These are phyloP conservation scores for Leptopilina clavipes DNA, from an alignment of 1,140 invertebrate species.

Conservation along the genomic window DNA sequence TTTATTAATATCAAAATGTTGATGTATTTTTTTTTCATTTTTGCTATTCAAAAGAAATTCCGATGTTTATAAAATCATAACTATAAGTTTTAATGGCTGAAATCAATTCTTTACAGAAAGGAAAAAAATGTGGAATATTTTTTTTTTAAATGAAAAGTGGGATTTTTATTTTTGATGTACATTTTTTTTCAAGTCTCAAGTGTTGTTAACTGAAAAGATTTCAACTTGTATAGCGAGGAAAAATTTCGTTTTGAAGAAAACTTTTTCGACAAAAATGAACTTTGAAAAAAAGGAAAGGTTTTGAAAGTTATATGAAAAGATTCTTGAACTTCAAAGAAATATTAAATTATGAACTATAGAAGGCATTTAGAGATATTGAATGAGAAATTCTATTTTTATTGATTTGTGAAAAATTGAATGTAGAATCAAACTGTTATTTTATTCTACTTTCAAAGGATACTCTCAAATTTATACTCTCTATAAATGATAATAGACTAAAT, in stretches of 20 bases:
- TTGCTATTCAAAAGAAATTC: too few relatives aligned
- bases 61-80: too few relatives aligned
- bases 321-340: slow-evolving; percentile 2
- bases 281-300: neutral
- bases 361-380: neutral
- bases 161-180: too few relatives aligned
- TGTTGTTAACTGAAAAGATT: neutral
- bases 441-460: neutral
- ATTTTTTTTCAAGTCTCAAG: neutral
- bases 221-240: neutral
- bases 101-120: neutral
- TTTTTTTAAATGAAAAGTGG: too few relatives aligned
- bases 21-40: too few relatives aligned
- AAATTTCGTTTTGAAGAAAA: neutral
- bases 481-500: neutral
- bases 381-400: neutral
- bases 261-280: neutral
- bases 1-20: too few relatives aligned
- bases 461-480: neutral
- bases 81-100: too few relatives aligned
- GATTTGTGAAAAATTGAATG: neutral
- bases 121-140: too few relatives aligned
- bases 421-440: neutral
- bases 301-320: neutral
- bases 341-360: neutral